Evolutionary conservation across 2,888 invertebrate genomes (phyloP), one percentile per base, ranked within the genome.

Genomic region (Copidosoma aretas): DNA sequence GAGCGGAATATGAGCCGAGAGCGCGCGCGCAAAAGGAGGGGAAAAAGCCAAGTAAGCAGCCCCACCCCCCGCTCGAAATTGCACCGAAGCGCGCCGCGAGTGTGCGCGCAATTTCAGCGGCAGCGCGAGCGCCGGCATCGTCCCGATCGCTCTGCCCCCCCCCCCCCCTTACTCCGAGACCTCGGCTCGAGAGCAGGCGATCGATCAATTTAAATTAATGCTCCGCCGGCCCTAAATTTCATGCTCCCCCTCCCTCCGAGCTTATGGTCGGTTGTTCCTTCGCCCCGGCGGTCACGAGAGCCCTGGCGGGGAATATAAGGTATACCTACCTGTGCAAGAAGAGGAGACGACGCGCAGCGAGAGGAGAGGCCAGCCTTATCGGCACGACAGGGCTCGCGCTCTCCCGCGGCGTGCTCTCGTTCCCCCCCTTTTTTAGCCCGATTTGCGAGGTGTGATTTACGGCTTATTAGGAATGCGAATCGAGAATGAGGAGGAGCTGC

Each of bases 201-300:
- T 73, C 73, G 73, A 73, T 73, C 73, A 73, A 73, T 71, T 72
- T 71, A 73, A 72, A 72, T 73, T 73, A 73, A 72, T 73, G 73
- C 71, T 60, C 65, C 22, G 62, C 53, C 68, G 66, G 70, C 68
- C 70, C 66, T 72, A 72, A 73, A 72, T 72, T 70, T 72, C 58
- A 71, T 68, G 43, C 60, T 21, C 25, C 53, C 58, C 43, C 39
- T 19, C 32, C 19, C 59, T 52, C 53, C 51, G n/a, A n/a, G n/a
- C n/a, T n/a, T n/a, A n/a, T n/a, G n/a, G n/a, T n/a, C n/a, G n/a
- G n/a, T n/a, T 21, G 21, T 41, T 59, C 49, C 25, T n/a, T 25
- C 49, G 14, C 53, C 17, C 43, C 43, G 43, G 10, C 61, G n/a
- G 53, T 10, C 46, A 25, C n/a, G 17, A 52, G 21, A 19, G 41